A percentile compares a stretch with the other conserved stretches of the same genome.
Evolutionary conservation across 2,797 vertebrate genomes (phyloP).

Genomic region (Sparus aurata): DNA sequence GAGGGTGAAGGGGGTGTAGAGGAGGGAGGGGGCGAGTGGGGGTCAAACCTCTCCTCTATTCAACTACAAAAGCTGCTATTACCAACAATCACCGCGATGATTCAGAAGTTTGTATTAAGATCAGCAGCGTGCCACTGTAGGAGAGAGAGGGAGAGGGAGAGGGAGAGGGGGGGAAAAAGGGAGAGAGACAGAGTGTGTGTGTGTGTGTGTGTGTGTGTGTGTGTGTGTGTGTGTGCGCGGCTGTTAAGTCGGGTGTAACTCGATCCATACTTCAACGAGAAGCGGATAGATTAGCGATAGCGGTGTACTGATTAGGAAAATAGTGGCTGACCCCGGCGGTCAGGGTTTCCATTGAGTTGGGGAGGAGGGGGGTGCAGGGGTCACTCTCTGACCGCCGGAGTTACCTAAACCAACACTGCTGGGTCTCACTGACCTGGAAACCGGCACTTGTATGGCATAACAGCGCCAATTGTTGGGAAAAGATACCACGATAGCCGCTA

Average conservation of each 20-base stretch:
- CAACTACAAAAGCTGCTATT: conserved; percentile 81
- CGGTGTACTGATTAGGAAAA: conserved; percentile 81
- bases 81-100: conserved; percentile 77
- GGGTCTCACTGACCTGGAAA: conserved; percentile 79
- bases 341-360: conserved; percentile 78
- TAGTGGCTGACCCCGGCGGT: conserved; percentile 74
- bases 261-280: conserved; percentile 76
- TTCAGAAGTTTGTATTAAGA: conserved; percentile 76
- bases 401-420: conserved; percentile 83
- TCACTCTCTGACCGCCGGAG: conserved; percentile 77
- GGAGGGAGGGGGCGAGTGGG: conserved; percentile 61
- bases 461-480: conserved; percentile 71
- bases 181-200: conserved; percentile 35
- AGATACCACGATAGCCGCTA: conserved; percentile 68
- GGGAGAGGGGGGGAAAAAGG: conserved; percentile 13
- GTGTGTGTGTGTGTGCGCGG: conserved; percentile 25
- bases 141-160: conserved; percentile 46
- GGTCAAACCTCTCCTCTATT: conserved; percentile 80
- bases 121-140: conserved; percentile 71
- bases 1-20: conserved; percentile 35
- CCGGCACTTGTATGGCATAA: conserved; percentile 67
- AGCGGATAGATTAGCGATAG: conserved; percentile 80
- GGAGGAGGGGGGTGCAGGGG: conserved; percentile 46
- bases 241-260: conserved; percentile 70
- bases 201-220: too few species aligned